These are phyloP conservation scores for Cyclophora albipunctata DNA, from an alignment of 2,888 invertebrate species.

Conservation along the genomic window DNA sequence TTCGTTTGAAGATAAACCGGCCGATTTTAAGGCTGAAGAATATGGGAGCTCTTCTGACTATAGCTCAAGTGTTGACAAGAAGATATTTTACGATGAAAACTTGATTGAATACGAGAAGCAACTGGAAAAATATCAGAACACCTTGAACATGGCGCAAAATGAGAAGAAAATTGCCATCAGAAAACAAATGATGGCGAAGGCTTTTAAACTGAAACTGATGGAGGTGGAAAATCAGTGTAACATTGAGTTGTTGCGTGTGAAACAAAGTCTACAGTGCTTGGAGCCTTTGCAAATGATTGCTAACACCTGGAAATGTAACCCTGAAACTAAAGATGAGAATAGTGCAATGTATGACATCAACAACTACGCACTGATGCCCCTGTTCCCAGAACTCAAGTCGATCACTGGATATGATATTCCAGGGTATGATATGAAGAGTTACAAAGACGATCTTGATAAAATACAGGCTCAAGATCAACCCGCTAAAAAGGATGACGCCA, in stretches of 20 bases:
- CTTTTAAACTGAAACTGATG: constrained; percentile 55
- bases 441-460: constrained; percentile 28
- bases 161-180: constrained; percentile 66
- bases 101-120: constrained; percentile 65
- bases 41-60: constrained; percentile 24
- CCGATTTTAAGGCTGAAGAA: constrained; percentile 1
- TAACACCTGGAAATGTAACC: constrained; percentile 51
- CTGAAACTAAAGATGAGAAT: constrained; percentile 17
- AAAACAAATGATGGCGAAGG: constrained; percentile 66
- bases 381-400: constrained; percentile 46
- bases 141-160: constrained; percentile 59
- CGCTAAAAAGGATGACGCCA: not conserved
- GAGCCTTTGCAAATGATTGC: constrained; percentile 60
- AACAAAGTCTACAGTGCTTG: constrained; percentile 63
- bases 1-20: too few relatives aligned
- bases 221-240: constrained; percentile 70
- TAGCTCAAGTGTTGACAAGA: constrained; percentile 45
- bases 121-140: constrained; percentile 60
- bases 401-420: constrained; percentile 34
- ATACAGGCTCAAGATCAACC: constrained; percentile 3
- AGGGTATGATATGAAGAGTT: constrained; percentile 32
- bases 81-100: constrained; percentile 52
- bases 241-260: constrained; percentile 58
- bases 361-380: constrained; percentile 50
- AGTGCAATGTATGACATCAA: constrained; percentile 34